A percentile compares a stretch with the other conserved stretches of the same genome.
Conservation (phyloP, 2,797 vertebrate species). For the Fringilla coelebs region DNA sequence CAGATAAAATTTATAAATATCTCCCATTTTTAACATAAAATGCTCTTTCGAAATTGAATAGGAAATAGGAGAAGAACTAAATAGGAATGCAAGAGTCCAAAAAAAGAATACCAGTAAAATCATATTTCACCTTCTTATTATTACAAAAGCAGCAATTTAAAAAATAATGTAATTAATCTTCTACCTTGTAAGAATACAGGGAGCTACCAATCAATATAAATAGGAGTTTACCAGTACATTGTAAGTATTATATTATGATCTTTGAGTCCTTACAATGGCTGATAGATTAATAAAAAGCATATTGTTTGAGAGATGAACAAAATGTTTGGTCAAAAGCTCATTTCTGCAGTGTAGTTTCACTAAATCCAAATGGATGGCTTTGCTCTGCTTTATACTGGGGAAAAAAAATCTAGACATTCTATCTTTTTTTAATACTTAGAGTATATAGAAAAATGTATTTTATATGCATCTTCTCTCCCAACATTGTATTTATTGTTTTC, state of each 20-base stretch:
- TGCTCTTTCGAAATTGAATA: neutral
- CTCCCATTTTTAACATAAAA: neutral
- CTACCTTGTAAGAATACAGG: neutral
- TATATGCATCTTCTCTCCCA: neutral
- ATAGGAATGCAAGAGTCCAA: neutral
- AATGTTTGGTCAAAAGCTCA: neutral
- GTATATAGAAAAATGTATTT: neutral
- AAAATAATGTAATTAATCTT: neutral
- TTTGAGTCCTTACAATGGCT: neutral
- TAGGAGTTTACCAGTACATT: neutral
- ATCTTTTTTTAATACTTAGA: neutral
- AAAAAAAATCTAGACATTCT: neutral
- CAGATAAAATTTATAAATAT: neutral
- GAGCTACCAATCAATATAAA: neutral
- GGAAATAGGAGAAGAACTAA: neutral
- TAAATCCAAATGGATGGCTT: neutral
- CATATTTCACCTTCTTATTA: neutral
- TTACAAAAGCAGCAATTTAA: neutral
- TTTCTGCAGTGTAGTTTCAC: neutral
- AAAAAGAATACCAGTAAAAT: neutral
- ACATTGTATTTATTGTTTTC: neutral
- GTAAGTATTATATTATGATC: neutral
- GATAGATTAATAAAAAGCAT: neutral
- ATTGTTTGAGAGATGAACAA: neutral
- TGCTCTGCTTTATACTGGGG: neutral